Percentiles rank a stretch among this genome's conserved stretches.
phyloP scores from a whole-genome alignment of 1,140 invertebrate species.

The Drosophila arizonae region DNA sequence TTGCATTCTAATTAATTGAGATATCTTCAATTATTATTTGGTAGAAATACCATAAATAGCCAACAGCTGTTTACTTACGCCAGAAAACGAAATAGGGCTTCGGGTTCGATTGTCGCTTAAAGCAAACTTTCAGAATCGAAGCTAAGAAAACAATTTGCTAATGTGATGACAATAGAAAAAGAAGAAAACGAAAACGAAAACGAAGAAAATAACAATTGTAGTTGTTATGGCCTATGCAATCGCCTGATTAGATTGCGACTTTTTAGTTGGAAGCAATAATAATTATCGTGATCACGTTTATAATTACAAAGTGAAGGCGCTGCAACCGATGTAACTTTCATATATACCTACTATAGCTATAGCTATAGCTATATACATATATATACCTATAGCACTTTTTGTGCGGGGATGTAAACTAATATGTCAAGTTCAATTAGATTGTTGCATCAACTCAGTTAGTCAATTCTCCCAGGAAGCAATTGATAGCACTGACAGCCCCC shows the following conservation, averaged over 20 bases:
- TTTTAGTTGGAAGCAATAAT: slow-evolving; percentile 4
- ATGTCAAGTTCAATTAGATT: slow-evolving; percentile 8
- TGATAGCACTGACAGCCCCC: slow-evolving; percentile 23
- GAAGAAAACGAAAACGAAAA: background rate
- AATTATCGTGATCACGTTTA: slow-evolving; percentile 28
- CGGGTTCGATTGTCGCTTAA: background rate
- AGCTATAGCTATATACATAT: background rate
- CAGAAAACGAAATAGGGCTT: background rate
- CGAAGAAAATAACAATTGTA: background rate
- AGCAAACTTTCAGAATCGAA: slow-evolving; percentile 1
- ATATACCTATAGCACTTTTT: background rate
- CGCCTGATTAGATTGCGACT: slow-evolving; percentile 15
- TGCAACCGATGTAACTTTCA: background rate
- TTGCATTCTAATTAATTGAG: background rate
- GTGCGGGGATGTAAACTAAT: background rate
- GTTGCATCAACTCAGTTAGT: slow-evolving; percentile 8
- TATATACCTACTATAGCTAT: background rate
- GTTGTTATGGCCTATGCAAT: slow-evolving; percentile 13
- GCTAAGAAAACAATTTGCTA: slow-evolving; percentile 17
- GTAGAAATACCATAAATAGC: background rate
- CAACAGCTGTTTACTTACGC: slow-evolving; percentile 8
- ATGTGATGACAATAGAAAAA: slow-evolving; percentile 20
- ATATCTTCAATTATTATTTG: slow-evolving; percentile 10
- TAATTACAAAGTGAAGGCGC: slow-evolving; percentile 7
- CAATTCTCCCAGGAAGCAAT: slow-evolving; percentile 44